phyloP scores from a whole-genome alignment of 2,113 vertebrate genomes.

The Phalacrocorax aristotelis region DNA sequence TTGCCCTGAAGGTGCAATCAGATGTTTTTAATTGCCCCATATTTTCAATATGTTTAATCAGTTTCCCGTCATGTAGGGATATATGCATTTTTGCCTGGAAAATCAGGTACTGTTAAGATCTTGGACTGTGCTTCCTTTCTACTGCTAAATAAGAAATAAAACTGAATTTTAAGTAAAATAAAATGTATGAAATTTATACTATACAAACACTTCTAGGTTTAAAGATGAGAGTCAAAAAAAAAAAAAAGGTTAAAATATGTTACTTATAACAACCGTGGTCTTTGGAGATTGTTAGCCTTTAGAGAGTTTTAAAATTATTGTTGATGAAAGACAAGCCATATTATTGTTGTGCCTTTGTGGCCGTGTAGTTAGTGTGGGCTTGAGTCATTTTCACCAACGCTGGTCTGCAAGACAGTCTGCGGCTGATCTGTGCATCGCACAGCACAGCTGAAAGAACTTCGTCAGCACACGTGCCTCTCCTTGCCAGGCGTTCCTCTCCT shows the following conservation, averaged over 20 bases:
- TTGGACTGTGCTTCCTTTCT: not conserved
- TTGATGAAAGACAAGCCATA: not conserved
- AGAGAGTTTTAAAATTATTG: not conserved
- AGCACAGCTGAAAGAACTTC: accelerated
- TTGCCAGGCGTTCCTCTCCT: accelerated
- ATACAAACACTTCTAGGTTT: not conserved
- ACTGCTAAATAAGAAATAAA: not conserved
- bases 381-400: accelerated
- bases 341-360: not conserved
- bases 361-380: accelerated
- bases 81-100: not conserved
- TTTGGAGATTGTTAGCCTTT: not conserved
- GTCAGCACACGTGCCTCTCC: not conserved
- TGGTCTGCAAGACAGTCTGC: not conserved
- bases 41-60: not conserved
- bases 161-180: not conserved
- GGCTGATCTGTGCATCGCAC: not conserved
- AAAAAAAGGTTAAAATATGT: not conserved
- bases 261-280: not conserved
- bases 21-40: not conserved
- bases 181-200: not conserved
- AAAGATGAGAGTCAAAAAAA: not conserved
- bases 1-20: not conserved
- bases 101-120: not conserved
- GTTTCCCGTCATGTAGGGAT: not conserved